Conservation (phyloP, 2,888 invertebrate species). For the Dynastes tityus region DNA sequence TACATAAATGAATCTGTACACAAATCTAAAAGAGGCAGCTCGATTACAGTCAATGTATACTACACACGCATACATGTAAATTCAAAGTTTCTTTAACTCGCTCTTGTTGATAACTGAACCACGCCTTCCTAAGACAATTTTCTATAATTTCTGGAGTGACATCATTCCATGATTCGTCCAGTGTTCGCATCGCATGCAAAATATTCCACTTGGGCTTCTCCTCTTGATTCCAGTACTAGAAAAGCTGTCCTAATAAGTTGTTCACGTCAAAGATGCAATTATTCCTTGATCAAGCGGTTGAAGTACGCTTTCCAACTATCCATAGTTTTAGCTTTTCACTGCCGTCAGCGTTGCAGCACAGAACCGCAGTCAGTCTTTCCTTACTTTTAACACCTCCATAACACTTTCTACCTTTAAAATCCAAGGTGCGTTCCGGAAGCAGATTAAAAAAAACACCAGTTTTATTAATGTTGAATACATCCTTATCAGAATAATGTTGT, state of each 20-base stretch:
- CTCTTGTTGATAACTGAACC: too few relatives aligned
- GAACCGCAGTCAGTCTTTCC: too few relatives aligned
- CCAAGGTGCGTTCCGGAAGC: not conserved
- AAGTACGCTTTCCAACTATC: not conserved
- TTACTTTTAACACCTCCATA: too few relatives aligned
- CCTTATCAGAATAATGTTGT: not conserved
- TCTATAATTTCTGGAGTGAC: conserved; percentile 1
- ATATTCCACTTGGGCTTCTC: not conserved
- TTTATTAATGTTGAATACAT: not conserved
- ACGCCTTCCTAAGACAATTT: not conserved
- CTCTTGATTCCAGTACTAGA: conserved; percentile 2
- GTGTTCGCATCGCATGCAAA: not conserved
- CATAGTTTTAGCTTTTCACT: not conserved
- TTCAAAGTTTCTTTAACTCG: not conserved
- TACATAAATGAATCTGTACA: too few relatives aligned
- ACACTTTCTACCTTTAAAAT: not conserved
- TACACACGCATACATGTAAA: not conserved
- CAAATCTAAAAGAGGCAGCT: not conserved
- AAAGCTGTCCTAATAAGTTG: conserved; percentile 4
- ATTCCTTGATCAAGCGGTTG: not conserved
- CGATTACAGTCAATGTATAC: not conserved
- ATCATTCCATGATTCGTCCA: not conserved
- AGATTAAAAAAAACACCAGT: not conserved
- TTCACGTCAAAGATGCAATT: not conserved
- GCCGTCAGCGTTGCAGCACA: too few relatives aligned